Percentiles rank a stretch among this genome's conserved stretches.
Evolutionary conservation across 2,797 vertebrate species (phyloP).

Genomic region (Vipera ursinii): DNA sequence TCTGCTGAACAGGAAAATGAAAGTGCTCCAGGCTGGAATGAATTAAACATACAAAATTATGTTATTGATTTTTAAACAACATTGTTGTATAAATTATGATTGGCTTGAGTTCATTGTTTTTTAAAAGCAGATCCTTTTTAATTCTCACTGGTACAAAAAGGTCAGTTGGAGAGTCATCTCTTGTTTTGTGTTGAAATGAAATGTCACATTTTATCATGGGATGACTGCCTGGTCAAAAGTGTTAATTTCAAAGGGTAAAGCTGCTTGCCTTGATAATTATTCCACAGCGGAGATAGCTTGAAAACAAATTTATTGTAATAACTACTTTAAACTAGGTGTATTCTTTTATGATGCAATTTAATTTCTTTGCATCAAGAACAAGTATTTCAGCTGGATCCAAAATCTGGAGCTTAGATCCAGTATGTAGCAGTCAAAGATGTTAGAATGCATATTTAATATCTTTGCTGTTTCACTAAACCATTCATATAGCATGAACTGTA

Average conservation of each 20-base stretch:
- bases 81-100: constrained; percentile 1
- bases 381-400: neutral
- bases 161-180: constrained; percentile 3
- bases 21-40: neutral
- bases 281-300: neutral
- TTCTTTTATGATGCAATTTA: constrained; percentile 16
- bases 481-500: neutral
- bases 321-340: neutral
- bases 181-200: constrained; percentile 22
- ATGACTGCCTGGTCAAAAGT: constrained; percentile 15
- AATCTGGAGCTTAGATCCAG: neutral
- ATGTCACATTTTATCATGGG: constrained; percentile 10
- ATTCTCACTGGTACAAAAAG: neutral
- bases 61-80: constrained; percentile 1
- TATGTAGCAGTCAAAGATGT: neutral
- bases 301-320: neutral
- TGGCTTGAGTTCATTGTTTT: constrained; percentile 18
- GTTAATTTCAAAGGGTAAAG: constrained; percentile 17
- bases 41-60: neutral
- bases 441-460: neutral
- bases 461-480: neutral
- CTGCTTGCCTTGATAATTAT: constrained; percentile 22
- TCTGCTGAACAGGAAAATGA: constrained; percentile 6
- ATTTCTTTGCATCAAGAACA: neutral
- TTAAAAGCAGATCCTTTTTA: constrained; percentile 1